phyloP scores from a whole-genome alignment of 2,797 vertebrate species.

The Sebastes kiyomatsui region DNA sequence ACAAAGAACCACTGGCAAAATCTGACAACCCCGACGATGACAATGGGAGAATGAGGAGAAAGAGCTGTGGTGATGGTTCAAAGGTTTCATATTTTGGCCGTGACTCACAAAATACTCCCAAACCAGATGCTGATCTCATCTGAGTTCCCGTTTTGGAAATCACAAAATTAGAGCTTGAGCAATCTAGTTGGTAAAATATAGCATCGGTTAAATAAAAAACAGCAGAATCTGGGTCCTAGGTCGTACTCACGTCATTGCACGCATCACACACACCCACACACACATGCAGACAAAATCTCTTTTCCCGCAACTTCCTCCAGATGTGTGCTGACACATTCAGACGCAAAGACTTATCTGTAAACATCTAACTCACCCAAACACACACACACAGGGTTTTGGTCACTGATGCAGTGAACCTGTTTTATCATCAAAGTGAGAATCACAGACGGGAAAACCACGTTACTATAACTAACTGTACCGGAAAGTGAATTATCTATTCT shows the following conservation, averaged over 20 bases:
- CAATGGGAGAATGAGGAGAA: not conserved
- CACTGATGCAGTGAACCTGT: constrained; percentile 20
- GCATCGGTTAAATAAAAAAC: not conserved
- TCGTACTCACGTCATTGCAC: not conserved
- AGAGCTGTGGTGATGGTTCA: not conserved
- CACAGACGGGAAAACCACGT: not conserved
- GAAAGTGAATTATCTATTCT: too few relatives aligned
- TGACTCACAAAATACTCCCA: constrained; percentile 18
- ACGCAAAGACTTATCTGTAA: not conserved
- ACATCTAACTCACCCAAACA: not conserved
- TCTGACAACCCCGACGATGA: not conserved
- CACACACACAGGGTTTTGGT: constrained; percentile 9
- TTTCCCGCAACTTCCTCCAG: constrained; percentile 32
- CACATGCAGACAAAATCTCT: not conserved
- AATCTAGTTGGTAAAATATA: not conserved
- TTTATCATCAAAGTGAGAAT: constrained; percentile 8
- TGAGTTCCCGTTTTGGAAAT: not conserved
- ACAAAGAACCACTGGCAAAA: not conserved
- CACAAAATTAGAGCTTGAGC: not conserved
- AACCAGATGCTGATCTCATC: not conserved
- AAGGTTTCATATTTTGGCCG: not conserved
- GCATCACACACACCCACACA: not conserved
- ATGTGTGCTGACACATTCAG: not conserved
- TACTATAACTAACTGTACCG: not conserved
- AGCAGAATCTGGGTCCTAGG: accelerated